Evolutionary conservation across 2,113 vertebrate species (phyloP), one percentile per base, ranked within the genome.

Genomic region (Elgaria multicarinata): DNA sequence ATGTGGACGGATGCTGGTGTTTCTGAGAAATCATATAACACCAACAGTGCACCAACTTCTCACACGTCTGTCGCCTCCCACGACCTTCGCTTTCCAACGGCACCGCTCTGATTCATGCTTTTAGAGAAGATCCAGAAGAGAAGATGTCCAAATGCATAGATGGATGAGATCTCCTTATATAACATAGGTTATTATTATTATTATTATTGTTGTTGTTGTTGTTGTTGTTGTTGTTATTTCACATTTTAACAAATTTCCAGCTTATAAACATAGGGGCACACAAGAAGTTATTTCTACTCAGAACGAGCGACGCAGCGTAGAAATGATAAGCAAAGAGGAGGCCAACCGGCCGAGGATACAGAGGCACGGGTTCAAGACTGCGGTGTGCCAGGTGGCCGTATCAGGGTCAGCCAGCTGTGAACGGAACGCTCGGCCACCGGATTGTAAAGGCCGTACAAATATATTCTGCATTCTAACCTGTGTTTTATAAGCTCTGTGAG

Each of bases 341-440:
- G 39, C 9, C 6, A 69, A 66, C 5, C 31, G 39, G 12, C 10
- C 24, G 36, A 36, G 12, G 22, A 4, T 53, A 28, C 55, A n/a
- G 16, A 79, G 10, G n/a, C 7, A 69, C 22, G 33, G 31, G 4
- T 33, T 46, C 42, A 33, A 2, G 31, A 24, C 66, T n/a, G 2
- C 8, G 0, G 6, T 2, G 33, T 22, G 3, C 53, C 28, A 9
- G 6, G 31, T 1, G 12, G 7, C 3, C 3, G 78, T 6, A 4
- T 33, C 14, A 16, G 18, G 31, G 33, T 36, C 53, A 36, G 78
- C 18, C 33, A n/a, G 3, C 6, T 81, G 28, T 16, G 20, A n/a
- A 36, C 18, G 2, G 78, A 81, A 31, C n/a, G 33, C 44, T 1
- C 44, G 2, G 8, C 76, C 39, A 50, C 75, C 2, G 42, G 75